Evolutionary conservation across 2,888 invertebrate species (phyloP), one percentile per base, ranked within the genome.

Genomic region (Bombylius discolor): DNA sequence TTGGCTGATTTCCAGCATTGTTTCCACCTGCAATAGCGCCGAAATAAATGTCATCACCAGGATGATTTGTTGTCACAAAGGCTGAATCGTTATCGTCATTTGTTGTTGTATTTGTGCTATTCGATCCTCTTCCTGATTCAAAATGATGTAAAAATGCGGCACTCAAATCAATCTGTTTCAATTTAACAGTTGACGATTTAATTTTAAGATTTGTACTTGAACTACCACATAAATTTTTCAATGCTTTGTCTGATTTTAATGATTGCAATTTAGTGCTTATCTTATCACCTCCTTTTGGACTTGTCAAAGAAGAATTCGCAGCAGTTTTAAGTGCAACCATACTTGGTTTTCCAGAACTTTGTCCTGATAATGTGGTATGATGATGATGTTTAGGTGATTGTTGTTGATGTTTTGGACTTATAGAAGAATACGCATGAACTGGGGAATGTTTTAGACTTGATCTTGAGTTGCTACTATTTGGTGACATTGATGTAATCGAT

Each of bases 271-370:
- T 5, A 1, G 77, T 71, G 7, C 77, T 70, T 58, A 79, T 78
- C 62, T 79, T 80, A 31, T 79, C 78, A 36, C 52, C 47, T 68
- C 54, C 44, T 68, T 82, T 83, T 36, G 79, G 79, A n/a, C 81
- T 82, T 3, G 85, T 84, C 34, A 8, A 5, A 7, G 49, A 32
- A 4, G 85, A 84, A 66, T 82, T 82, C 1, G 84, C 79, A 1
- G 89, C 89, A 45, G 86, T 90, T 68, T 91, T 91, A 32, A 91
- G 72, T 1, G 90, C 83, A 0, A 89, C 89, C 88, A 92, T 89
- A 66, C 90, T 90, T 0, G 91, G 91, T 67, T 92, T 92, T 0
- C 91, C 91, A 1, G 88, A 84, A 13, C 84, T 79, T 1, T 34
- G 45, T 11, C 11, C 5, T 11, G 11, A 11, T 11, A 82, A 80